These are phyloP conservation scores for Oncorhynchus clarkii DNA, from an alignment of 2,113 vertebrate genomes.

Conservation along the genomic window DNA sequence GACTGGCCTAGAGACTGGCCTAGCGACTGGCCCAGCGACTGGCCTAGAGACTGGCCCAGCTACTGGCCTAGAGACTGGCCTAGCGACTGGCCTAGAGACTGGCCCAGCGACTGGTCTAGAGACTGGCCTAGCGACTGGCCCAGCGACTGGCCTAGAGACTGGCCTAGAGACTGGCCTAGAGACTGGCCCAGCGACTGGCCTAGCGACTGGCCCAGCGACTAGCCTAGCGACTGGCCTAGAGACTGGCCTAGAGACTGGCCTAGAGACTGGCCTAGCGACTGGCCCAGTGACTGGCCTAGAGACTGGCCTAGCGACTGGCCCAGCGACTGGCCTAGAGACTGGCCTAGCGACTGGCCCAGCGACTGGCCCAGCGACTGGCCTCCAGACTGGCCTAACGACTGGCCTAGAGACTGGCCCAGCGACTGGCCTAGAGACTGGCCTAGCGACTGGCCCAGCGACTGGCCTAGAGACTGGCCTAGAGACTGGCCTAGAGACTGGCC, in stretches of 20 bases:
- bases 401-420: conserved; percentile 20
- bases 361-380: neutral
- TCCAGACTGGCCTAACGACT: too few species aligned
- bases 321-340: accelerated
- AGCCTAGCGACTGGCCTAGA: neutral
- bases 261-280: neutral
- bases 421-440: conserved; percentile 23
- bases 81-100: neutral
- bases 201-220: too few species aligned
- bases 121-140: too few species aligned
- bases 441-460: too few species aligned
- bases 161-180: conserved; percentile 30
- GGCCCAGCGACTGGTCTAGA: too few species aligned
- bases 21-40: too few species aligned
- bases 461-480: neutral
- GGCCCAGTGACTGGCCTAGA: conserved; percentile 22
- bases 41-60: conserved; percentile 24
- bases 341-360: neutral
- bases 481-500: neutral
- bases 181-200: too few species aligned
- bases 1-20: conserved; percentile 21
- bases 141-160: conserved; percentile 17
- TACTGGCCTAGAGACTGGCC: accelerated
- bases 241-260: neutral
- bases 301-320: too few species aligned